Evolutionary conservation across 2,797 vertebrate genomes (phyloP), one percentile per base, ranked within the genome.

Genomic region (Spheniscus humboldti): DNA sequence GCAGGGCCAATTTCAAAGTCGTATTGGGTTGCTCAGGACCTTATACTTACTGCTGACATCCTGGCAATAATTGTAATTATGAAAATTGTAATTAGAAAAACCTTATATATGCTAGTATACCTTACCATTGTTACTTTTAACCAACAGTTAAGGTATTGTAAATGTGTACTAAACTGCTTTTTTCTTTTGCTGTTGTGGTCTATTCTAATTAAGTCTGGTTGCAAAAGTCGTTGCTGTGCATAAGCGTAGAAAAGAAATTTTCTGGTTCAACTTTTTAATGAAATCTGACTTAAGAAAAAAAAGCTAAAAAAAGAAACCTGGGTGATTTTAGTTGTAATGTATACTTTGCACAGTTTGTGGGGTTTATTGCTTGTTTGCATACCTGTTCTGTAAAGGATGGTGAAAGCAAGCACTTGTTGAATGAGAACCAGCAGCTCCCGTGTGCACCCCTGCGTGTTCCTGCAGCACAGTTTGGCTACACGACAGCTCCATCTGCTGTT

Each of bases 401-500:
- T 14, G 60, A n/a, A 53, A 47, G 68, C 18, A 8, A 67, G 22
- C 8, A 1, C 6, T 41, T 24, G 15, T 12, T 15, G 56, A 9
- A 9, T 12, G 66, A 28, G 47, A 55, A 6, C 13, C 43, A 10
- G 43, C 24, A 41, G 35, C 20, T 71, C 33, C 39, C 18, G 2
- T 8, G 33, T 1, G 0, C 22, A 52, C 39, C 45, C 15, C 15
- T 13, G 73, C 11, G 0, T 1, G 6, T 5, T 4, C 31, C 39
- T 25, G 62, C 63, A 5, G 57, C 1, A 2, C 16, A 0, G 53
- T 94, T 67, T n/a, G 53, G 28, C 86, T 91, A 2, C 27, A 3
- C 76, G 6, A 60, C 37, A 92, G 95, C 95, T 78, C 97, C 97
- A 90, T 76, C 97, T 97, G 86, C 95, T 94, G 96, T n/a, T 56